Evolutionary conservation across 2,888 invertebrate species (phyloP), one percentile per base, ranked within the genome.

Genomic region (Leptothorax acervorum): DNA sequence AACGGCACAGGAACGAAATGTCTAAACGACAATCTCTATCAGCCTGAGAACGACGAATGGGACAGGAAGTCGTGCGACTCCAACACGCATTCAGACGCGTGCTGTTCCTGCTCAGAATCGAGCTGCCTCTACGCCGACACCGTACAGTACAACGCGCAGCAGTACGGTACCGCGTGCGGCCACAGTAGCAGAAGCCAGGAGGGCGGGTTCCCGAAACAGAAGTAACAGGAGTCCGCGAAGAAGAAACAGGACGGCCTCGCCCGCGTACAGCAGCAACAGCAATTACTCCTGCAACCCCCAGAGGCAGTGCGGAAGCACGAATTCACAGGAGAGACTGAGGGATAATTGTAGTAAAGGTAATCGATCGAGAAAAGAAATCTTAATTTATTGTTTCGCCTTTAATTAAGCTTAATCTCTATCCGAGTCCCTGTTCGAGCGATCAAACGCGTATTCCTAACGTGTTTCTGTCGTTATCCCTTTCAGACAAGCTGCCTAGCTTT

Each of bases 41-140:
- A 93, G 39, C 31, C 79, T 28, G 94, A 94, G 2, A 94, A 94
- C 83, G 94, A 95, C 75, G 94, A 95, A 45, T 95, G 95, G 95
- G 95, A 95, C 53, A 91, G 95, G 66, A 95, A 95, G 70, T 95
- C 95, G 0, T 95, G 94, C 89, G 95, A 95, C 82, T 95, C 95
- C 2, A 95, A 95, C 76, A 94, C 94, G 8, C 95, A 95, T 82
- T 95, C 94, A 82, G 95, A 95, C 79, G 90, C 94, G 75, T 95
- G 95, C 85, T 95, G 94, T 76, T 95, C 95, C 8, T 95, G 95
- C 83, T 94, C 94, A 4, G 95, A 95, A 84, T 95, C 95, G 1
- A 94, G 95, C 81, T 95, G 94, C 82, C 92, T 95, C 0, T 95
- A 95, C 68, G 94, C 94, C 57, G 94, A 95, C 73, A 93, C 94